Evolutionary conservation across 92 coral and sea anemone genomes (phyloP), one percentile per base, ranked within the genome.

Genomic region (Parazoanthus atlanticus): DNA sequence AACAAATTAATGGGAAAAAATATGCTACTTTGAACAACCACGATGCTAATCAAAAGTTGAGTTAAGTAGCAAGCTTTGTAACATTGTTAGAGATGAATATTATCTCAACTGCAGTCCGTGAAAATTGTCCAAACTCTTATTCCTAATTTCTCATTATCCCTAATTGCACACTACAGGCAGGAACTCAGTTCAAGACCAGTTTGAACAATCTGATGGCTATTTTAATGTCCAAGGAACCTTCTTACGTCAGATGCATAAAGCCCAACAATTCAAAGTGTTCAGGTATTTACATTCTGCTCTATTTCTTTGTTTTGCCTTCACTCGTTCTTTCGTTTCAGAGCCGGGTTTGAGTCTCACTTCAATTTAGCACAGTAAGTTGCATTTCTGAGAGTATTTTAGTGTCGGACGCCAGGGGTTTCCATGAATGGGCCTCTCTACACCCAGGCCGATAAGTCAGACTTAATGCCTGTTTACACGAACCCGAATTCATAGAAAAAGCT

Each of bases 141-240:
- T 36, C 38, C 38, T 17, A 1, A 61, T 17, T 21, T 19, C 56
- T 49, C 56, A 13, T 2, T 52, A 69, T 69, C 7, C 30, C n/a
- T 41, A 78, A 26, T 77, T 34, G 17, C 10, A 34, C 26, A 76
- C 36, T 75, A 38, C 56, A 97, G 99, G 99, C 99, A 17, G 99
- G 96, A 9, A 94, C 98, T 85, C 99, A 97, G 91, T 97, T 97
- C 91, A 97, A 97, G 90, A 91, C 94, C 82, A 97, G 99, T 91
- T 88, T 97, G 86, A 95, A 93, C 83, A 93, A 97, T 86, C 91
- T 97, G 86, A 97, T 97, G 99, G 79, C 95, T 17, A 97, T 97
- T 89, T 90, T 97, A 72, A 94, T 97, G 93, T 91, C 93, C 75
- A 97, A 97, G 84, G 96, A 97, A 78, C 99, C 99, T 17, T 97